phyloP scores from a whole-genome alignment of 2,888 invertebrate species.

The Hemithea aestivaria region DNA sequence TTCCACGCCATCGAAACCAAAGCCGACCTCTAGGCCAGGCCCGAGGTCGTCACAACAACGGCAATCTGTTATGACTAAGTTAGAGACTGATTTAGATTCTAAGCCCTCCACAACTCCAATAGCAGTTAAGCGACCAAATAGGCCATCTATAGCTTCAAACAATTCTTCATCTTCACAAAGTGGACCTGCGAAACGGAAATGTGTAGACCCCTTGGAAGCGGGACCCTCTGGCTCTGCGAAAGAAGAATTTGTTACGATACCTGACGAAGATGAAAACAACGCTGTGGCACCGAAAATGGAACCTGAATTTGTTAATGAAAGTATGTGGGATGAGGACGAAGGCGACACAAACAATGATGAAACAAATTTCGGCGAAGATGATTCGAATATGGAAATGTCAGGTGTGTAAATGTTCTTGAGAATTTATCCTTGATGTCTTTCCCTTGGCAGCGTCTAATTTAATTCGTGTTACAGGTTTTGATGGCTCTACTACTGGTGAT shows the following conservation, averaged over 20 bases:
- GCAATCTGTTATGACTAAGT: slow-evolving; percentile 81
- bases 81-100: slow-evolving; percentile 81
- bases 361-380: slow-evolving; percentile 82
- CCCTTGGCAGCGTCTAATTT: too few relatives aligned
- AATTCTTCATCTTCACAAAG: slow-evolving; percentile 79
- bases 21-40: slow-evolving; percentile 80
- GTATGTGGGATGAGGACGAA: slow-evolving; percentile 80
- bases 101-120: slow-evolving; percentile 81
- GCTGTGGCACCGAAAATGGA: slow-evolving; percentile 83
- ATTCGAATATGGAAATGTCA: slow-evolving; percentile 82
- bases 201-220: slow-evolving; percentile 80
- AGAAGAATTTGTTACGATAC: slow-evolving; percentile 76
- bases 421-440: neutral
- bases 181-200: slow-evolving; percentile 77
- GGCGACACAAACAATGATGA: slow-evolving; percentile 82
- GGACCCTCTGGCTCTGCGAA: slow-evolving; percentile 79
- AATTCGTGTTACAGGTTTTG: too few relatives aligned
- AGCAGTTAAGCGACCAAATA: slow-evolving; percentile 82
- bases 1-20: slow-evolving; percentile 79
- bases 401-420: slow-evolving; percentile 41
- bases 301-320: slow-evolving; percentile 82
- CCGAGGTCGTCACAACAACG: slow-evolving; percentile 82
- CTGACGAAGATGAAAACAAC: slow-evolving; percentile 75
- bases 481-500: slow-evolving; percentile 73
- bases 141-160: slow-evolving; percentile 81